Percentiles rank a stretch among this genome's conserved stretches.
These are phyloP conservation scores for Dastarcus helophoroides DNA, from an alignment of 2,888 invertebrate genomes.

Conservation along the genomic window DNA sequence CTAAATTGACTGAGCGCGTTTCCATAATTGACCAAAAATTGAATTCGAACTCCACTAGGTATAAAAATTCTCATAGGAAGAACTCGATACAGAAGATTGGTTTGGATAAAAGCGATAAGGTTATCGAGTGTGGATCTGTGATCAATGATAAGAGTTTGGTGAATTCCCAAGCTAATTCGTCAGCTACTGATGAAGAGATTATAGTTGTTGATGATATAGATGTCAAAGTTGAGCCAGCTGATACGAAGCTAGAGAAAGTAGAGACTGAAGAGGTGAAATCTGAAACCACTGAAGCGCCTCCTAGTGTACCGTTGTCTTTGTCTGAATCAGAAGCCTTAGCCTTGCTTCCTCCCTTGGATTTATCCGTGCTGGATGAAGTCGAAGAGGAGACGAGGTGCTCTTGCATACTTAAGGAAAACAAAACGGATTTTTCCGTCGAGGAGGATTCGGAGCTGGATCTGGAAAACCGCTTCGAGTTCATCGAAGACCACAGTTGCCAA, in stretches of 20 bases:
- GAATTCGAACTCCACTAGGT: conserved; percentile 31
- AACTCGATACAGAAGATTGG: conserved; percentile 12
- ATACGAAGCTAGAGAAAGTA: conserved; percentile 9
- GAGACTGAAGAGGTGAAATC: conserved; percentile 22
- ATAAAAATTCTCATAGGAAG: conserved; percentile 27
- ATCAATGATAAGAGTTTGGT: conserved; percentile 26
- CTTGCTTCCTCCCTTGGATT: conserved; percentile 55
- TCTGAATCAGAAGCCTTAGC: conserved; percentile 51
- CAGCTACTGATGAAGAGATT: conserved; percentile 15
- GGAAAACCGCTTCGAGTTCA: conserved; percentile 34
- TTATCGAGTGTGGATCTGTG: conserved; percentile 31
- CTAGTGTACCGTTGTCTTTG: conserved; percentile 28
- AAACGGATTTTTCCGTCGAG: conserved; percentile 25
- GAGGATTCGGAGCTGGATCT: conserved; percentile 22
- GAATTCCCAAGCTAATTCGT: conserved; percentile 4
- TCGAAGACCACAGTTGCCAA: conserved; percentile 44
- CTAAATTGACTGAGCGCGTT: conserved; percentile 34
- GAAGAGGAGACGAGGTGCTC: conserved; percentile 23
- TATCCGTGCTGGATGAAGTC: conserved; percentile 20
- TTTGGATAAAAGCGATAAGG: conserved; percentile 18
- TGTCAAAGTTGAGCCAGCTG: conserved; percentile 4
- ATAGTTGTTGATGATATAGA: conserved; percentile 21
- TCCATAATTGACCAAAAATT: conserved; percentile 35
- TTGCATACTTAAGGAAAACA: conserved; percentile 28
- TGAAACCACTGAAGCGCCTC: too few species aligned